Evolutionary conservation across 2,113 vertebrate genomes (phyloP), one percentile per base, ranked within the genome.

Genomic region (Mormyrus lacerda): DNA sequence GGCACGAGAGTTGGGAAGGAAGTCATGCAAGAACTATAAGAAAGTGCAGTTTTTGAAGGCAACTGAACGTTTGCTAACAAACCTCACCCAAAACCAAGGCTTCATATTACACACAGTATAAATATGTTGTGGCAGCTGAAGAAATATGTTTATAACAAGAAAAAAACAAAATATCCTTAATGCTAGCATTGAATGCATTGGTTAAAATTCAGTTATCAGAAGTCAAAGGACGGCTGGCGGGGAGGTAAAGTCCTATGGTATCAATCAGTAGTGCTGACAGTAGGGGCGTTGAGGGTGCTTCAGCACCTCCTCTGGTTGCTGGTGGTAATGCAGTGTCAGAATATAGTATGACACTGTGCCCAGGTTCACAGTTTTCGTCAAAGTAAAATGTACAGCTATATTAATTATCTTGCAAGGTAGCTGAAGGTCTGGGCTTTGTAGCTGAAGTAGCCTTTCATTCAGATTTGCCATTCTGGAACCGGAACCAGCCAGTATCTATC

Each of bases 201-300:
- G 17, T 79, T 42, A 79, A 19, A 79, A 42, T 19, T 39, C 35
- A 76, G 27, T 3, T 27, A 31, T 15, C 9, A 79, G 19, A 42
- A 21, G 31, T 6, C 39, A 39, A 51, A 89, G 8, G 48, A 73
- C 50, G 65, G 82, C 35, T 58, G 39, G 45, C 35, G 45, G 83
- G 58, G 65, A 4, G 76, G 90, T 58, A 53, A 27, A 31, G 82
- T 65, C 39, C 89, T 88, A 90, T 90, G 90, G 88, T 91, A 91
- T 90, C 8, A 92, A 94, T 93, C 91, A 92, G 92, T 91, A 45
- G 17, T 21, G 39, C 15, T 82, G 76, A 15, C 13, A 2, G 73
- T 9, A 42, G 39, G 53, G 4, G 53, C 19, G 53, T 19, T 7
- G 53, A 5, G 24, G 24, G 58, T 65, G 61, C 10, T 65, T 65